Base-by-base conservation (phyloP, 2,888 invertebrate species). In the Drosophila meridiana region DNA sequence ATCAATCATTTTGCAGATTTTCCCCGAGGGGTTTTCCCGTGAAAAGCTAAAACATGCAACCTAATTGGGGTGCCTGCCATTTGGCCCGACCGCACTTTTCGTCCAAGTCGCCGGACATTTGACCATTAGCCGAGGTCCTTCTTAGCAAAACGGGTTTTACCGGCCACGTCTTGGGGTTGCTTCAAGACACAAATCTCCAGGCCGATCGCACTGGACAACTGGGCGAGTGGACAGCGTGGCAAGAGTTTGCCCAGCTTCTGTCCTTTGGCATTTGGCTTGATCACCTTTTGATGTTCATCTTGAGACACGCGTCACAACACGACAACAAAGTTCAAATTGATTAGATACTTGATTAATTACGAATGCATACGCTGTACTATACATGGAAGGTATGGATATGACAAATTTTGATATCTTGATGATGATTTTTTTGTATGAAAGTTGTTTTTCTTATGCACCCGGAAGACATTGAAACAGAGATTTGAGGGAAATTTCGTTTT, bases 31-130 rank as follows among this genome's bases (percentile, higher is more conserved):
- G 52, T 43, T 81, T 78, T 71, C 28, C 47, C 56, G 34, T 34
- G 42, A 28, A 69, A 82, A 83, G 64, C 71, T 67, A 71, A 71
- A 78, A 57, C 52, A 64, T 56, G 62, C 69, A 64, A 62, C 73
- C 85, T 85, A 86, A 86, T 86, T 86, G 85, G 86, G 88, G 90
- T 89, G 73, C 63, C 67, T 76, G 87, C 36, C 89, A 85, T 85
- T 89, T 85, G 80, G 57, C 83, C 66, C 56, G 69, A 69, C 64
- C 69, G 64, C 67, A 76, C 59, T 68, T 71, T 58, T 53, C 55
- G 59, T 69, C 63, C 55, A 62, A 78, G 48, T 56, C 61, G 56
- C 36, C n/a, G 67, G 63, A 73, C 76, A 77, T 71, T 82, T 83
- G 91, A 90, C 91, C 91, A 87, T 52, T 81, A 76, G 69, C 13